phyloP scores from a whole-genome alignment of 2,797 vertebrate genomes.

The Nannoperca obscura region DNA sequence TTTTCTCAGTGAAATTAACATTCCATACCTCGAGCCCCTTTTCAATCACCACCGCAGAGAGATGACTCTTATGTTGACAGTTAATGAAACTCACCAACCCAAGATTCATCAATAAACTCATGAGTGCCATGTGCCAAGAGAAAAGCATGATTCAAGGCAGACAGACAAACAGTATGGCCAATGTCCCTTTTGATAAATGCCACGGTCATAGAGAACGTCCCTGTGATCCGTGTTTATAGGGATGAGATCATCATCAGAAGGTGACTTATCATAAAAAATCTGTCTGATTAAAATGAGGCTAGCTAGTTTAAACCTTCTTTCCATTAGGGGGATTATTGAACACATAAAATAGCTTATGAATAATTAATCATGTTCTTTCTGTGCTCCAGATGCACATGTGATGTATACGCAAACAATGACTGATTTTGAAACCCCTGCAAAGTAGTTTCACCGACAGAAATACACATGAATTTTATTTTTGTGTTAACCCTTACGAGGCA shows the following conservation, averaged over 20 bases:
- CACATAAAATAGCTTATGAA: not conserved
- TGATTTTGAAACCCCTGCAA: not conserved
- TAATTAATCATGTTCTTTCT: constrained; percentile 1
- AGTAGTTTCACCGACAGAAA: not conserved
- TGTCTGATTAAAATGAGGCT: constrained; percentile 25
- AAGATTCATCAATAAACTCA: constrained; percentile 53
- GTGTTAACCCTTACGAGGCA: not conserved
- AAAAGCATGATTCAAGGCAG: constrained; percentile 19
- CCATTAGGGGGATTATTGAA: constrained; percentile 6
- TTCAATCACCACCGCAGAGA: constrained; percentile 30
- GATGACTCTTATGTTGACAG: constrained; percentile 41
- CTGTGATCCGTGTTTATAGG: constrained; percentile 14
- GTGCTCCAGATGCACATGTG: not conserved
- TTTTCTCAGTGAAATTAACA: constrained; percentile 34
- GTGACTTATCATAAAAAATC: constrained; percentile 41
- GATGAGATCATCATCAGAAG: constrained; percentile 54
- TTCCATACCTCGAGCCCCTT: constrained; percentile 26
- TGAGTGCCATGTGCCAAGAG: constrained; percentile 26
- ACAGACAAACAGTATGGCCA: constrained; percentile 25
- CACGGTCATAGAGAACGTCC: constrained; percentile 29
- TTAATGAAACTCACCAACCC: constrained; percentile 41
- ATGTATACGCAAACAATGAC: not conserved
- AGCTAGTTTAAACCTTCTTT: not conserved
- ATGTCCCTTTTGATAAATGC: constrained; percentile 47
- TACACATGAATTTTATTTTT: not conserved